Percentiles rank a stretch among this genome's conserved stretches.
These are phyloP conservation scores for Chloroceryle aenea DNA, from an alignment of 2,113 vertebrate species.

Conservation along the genomic window DNA sequence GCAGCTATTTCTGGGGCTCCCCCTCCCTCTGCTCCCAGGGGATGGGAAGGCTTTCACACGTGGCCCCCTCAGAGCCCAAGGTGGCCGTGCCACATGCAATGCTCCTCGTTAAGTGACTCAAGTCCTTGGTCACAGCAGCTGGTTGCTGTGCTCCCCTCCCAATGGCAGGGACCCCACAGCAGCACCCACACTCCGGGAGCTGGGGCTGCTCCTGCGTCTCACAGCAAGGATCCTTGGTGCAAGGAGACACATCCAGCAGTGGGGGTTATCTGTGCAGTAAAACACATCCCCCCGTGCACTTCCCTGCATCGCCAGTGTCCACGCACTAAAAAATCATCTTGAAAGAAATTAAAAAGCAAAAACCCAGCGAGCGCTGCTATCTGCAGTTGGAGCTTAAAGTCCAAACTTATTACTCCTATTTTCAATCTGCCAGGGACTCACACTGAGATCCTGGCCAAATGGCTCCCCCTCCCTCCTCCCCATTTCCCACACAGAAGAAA, in stretches of 20 bases:
- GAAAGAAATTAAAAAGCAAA: not conserved
- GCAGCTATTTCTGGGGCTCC: not conserved
- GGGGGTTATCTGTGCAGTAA: not conserved
- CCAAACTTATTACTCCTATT: conserved; percentile 29
- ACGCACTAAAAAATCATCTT: not conserved
- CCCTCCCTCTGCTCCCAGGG: not conserved
- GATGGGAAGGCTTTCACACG: not conserved
- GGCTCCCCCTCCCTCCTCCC: not conserved
- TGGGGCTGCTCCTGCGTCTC: not conserved
- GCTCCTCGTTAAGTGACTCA: not conserved
- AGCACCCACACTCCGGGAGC: not conserved
- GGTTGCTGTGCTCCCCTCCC: fast-evolving
- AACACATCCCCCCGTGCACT: fast-evolving
- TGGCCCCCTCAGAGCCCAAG: not conserved
- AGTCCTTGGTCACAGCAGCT: not conserved
- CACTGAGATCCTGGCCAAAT: not conserved
- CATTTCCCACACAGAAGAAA: not conserved
- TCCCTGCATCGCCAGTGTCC: not conserved
- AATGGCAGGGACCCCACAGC: fast-evolving
- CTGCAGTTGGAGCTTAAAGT: conserved; percentile 44
- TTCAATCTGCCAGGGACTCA: conserved; percentile 23
- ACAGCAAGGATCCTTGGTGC: not conserved
- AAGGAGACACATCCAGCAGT: not conserved
- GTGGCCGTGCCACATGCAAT: not conserved
- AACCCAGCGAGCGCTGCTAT: not conserved